A percentile compares a stretch with the other conserved stretches of the same genome.
Evolutionary conservation across 2,797 vertebrate genomes (phyloP).

Genomic region (Sarcoramphus papa): DNA sequence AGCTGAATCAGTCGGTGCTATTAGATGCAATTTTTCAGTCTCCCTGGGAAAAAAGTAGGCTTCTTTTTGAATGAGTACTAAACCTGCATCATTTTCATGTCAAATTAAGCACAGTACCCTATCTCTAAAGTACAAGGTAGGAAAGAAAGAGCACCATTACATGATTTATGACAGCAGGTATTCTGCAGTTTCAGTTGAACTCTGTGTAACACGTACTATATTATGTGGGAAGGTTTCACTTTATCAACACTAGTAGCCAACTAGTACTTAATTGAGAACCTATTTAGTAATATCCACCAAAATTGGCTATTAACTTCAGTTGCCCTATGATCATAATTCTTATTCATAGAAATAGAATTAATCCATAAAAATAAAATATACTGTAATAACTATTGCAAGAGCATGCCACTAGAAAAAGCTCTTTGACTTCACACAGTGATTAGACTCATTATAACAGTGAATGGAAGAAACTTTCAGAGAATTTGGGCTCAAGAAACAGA

Average conservation of each 20-base stretch:
- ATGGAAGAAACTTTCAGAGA: neutral
- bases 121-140: neutral
- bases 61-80: neutral
- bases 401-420: neutral
- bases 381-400: neutral
- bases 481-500: neutral
- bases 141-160: neutral
- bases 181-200: neutral
- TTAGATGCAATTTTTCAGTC: neutral
- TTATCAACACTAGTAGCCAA: constrained; percentile 21
- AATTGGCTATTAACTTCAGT: constrained; percentile 47
- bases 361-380: constrained; percentile 34
- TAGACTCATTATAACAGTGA: neutral
- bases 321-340: constrained; percentile 11
- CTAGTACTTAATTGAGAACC: constrained; percentile 23
- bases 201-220: neutral
- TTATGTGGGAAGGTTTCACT: neutral
- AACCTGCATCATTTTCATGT: neutral
- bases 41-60: neutral
- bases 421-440: neutral
- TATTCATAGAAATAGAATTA: constrained; percentile 5
- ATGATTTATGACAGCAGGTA: neutral
- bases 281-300: constrained; percentile 40
- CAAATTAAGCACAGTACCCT: neutral
- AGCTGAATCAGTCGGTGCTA: neutral